Base-by-base conservation (phyloP, 2,888 invertebrate genomes). In the Hypena proboscidalis region DNA sequence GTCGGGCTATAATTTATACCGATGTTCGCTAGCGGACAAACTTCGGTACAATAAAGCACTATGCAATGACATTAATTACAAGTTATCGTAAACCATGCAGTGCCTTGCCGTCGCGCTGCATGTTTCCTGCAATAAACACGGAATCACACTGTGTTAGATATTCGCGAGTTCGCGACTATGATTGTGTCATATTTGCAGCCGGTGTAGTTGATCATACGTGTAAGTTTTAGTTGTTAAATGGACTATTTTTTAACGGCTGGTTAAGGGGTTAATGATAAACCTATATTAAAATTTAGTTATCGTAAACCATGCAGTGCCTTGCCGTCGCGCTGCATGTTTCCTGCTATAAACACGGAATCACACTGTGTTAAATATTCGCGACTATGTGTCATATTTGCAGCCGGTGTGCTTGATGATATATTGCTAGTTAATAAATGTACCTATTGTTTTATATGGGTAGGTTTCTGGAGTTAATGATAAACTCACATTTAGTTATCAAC, bases 51-150 rank as follows among this genome's bases (percentile, higher is more conserved):
- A 81, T 83, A 82, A 80, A 85, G 80, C 79, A 72, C 74, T 74
- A 70, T 73, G 75, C 73, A 68, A 69, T 65, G 77, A 81, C 84
- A 80, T 85, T 85, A 83, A 85, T 85, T 82, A 84, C 78, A 70
- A 80, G 71, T 79, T 83, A 83, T 84, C 78, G 78, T 81, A 80
- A 83, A 80, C 75, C 73, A 76, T 71, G 74, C 56, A 63, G 69
- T 67, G 50, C 56, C 58, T 50, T 47, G 58, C 49, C 30, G 54
- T 56, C 69, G 60, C 49, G 57, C 49, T 51, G 60, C 56, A 44
- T 74, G 67, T 67, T 70, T 65, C 58, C 66, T 60, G 62, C 58
- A 58, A 63, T 62, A 61, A 66, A 70, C 68, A 69, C 67, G 45
- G 39, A 14, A 48, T 30, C 56, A 54, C 58, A 61, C 56, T 38